Conservation (phyloP, 2,113 vertebrate genomes). For the Megaptera novaeangliae region DNA sequence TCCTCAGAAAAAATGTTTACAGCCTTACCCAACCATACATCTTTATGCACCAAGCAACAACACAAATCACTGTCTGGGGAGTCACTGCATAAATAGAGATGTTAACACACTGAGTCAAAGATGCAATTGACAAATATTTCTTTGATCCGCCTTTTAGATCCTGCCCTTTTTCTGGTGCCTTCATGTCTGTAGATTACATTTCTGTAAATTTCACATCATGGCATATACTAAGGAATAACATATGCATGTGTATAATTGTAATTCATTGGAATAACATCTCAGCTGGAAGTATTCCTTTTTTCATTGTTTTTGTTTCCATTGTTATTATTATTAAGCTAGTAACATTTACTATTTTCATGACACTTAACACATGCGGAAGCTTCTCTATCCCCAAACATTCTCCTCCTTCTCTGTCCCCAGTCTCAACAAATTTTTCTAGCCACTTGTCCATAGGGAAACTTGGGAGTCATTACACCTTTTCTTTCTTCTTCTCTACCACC, state of each 20-base stretch:
- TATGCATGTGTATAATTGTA: not conserved
- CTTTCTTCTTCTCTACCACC: not conserved
- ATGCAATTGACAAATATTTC: not conserved
- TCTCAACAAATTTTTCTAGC: not conserved
- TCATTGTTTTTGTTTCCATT: not conserved
- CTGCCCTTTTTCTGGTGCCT: not conserved
- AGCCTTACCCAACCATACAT: conserved; percentile 13
- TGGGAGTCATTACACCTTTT: not conserved
- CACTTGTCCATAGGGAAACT: not conserved
- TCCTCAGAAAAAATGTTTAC: conserved; percentile 27
- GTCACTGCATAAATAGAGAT: not conserved
- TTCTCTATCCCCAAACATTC: not conserved
- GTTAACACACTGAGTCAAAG: not conserved
- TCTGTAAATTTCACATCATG: not conserved
- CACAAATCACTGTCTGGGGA: conserved; percentile 11
- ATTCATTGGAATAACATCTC: not conserved
- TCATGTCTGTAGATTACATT: not conserved
- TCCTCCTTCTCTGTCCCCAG: not conserved
- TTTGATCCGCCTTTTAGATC: not conserved
- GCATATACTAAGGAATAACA: not conserved
- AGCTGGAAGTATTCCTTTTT: not conserved
- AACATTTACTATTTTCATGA: not conserved
- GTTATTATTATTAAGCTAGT: not conserved
- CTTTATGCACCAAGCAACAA: conserved; percentile 36
- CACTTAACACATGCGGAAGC: not conserved